Conservation (phyloP, 2,113 vertebrate genomes). For the Caranx ignobilis region DNA sequence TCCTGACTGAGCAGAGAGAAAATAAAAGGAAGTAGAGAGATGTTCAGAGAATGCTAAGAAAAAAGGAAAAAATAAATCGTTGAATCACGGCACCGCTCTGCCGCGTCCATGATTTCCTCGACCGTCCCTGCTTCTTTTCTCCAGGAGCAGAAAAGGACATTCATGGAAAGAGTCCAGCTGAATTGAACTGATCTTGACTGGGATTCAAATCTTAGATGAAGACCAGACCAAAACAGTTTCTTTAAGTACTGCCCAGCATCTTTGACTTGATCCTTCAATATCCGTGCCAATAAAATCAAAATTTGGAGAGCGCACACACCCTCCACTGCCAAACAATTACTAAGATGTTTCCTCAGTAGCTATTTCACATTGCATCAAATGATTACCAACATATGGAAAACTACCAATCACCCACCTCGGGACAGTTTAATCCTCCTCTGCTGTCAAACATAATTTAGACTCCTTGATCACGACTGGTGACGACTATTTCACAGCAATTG, state of each 20-base stretch:
- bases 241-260: no score
- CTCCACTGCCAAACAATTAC: neutral
- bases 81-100: slow-evolving; percentile 64
- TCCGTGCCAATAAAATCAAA: neutral
- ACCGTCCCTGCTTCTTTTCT: neutral
- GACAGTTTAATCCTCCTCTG: neutral
- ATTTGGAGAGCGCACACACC: neutral
- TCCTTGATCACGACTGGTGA: neutral
- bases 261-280: neutral
- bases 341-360: neutral
- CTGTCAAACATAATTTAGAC: neutral
- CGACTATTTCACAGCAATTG: neutral
- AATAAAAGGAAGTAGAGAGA: slow-evolving; percentile 66
- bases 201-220: neutral
- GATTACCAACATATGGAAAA: neutral
- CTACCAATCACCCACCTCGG: slow-evolving; percentile 49
- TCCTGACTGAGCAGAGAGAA: slow-evolving; percentile 67
- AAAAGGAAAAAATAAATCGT: slow-evolving; percentile 57
- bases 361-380: neutral
- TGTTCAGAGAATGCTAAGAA: slow-evolving; percentile 41
- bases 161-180: neutral
- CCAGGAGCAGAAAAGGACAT: neutral
- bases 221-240: neutral
- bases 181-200: neutral
- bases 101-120: slow-evolving; percentile 60